These are phyloP conservation scores for Tenthredo scrophulariae DNA, from an alignment of 2,888 invertebrate species.

Conservation along the genomic window DNA sequence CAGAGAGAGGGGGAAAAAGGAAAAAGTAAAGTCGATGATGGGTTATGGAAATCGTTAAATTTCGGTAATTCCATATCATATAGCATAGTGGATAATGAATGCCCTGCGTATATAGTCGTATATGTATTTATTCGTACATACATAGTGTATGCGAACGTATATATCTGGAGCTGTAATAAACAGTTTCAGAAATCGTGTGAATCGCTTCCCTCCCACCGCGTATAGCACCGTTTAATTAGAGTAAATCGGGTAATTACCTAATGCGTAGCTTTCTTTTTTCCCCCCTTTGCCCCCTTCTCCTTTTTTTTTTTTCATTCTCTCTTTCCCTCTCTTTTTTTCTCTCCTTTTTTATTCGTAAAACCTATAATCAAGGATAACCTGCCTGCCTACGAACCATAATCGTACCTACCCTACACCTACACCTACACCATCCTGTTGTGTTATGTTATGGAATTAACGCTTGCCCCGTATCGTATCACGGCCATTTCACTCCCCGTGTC, in stretches of 20 bases:
- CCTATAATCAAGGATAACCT: conserved; percentile 40
- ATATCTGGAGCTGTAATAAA: not conserved
- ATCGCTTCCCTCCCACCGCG: not conserved
- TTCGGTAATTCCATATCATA: not conserved
- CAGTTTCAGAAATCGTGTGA: conserved; percentile 20
- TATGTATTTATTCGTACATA: not conserved
- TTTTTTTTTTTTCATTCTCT: not conserved
- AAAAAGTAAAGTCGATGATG: not conserved
- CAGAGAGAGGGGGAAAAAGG: not conserved
- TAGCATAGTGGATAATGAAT: not conserved
- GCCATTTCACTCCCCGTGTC: not conserved
- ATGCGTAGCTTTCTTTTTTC: not conserved
- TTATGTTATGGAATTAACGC: conserved; percentile 28
- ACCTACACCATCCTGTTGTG: not conserved
- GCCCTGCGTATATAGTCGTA: not conserved
- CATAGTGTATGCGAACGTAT: not conserved
- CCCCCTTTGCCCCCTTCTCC: not conserved
- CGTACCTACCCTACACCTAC: not conserved
- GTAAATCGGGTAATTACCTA: conserved; percentile 36
- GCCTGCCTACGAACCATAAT: not conserved
- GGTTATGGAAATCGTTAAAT: not conserved
- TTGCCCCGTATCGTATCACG: not conserved
- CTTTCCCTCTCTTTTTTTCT: not conserved
- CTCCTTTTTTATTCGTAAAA: not conserved
- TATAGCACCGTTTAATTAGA: conserved; percentile 23